Base-by-base conservation (phyloP, 2,797 vertebrate genomes). In the Nyctalus aviator region DNA sequence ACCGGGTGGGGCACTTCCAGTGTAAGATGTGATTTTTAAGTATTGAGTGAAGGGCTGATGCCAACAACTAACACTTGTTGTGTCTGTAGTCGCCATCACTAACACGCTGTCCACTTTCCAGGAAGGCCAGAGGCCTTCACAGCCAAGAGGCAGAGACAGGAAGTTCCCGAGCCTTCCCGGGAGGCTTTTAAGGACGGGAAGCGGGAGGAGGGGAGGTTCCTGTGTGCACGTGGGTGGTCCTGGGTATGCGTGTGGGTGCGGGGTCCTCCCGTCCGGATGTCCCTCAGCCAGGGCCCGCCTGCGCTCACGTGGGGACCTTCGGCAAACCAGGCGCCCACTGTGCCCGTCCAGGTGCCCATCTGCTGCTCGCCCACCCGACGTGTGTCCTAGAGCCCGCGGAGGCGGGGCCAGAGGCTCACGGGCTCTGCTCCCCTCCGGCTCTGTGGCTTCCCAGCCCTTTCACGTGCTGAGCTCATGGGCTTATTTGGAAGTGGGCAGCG, bases 301-400 rank as follows among this genome's bases (percentile, higher is more conserved):
- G 13, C 21, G n/a, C 5, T 7, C 5, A 8, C 10, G 9, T 20
- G 10, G 13, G 4, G 41, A 27, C 18, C 37, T 32, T 5, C 0
- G 1, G 30, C 1, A 8, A 20, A 20, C 21, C 4, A 30, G 1
- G 14, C 0, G 0, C 2, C 27, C 2, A 2, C 18, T 55, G 55
- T 8, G 69, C 64, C 7, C 14, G 17, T 14, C n/a, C 20, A 0
- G 5, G 37, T 41, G 37, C 37, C 37, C 21, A 1, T 27, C 30
- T 48, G 25, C 48, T 0, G 0, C 3, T 12, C 48, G 15, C 21
- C 57, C 46, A 3, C 46, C 46, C 44, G 46, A 10, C 4, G 5
- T 84, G 48, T 25, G 17, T 15, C 35, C 32, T n/a, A 32, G 85
- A 44, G 35, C 44, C 3, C 0, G 48, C 55, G 41, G 84, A 17